A percentile compares a stretch with the other conserved stretches of the same genome.
phyloP scores from a whole-genome alignment of 2,113 vertebrate genomes.

The Phocoena sinus region DNA sequence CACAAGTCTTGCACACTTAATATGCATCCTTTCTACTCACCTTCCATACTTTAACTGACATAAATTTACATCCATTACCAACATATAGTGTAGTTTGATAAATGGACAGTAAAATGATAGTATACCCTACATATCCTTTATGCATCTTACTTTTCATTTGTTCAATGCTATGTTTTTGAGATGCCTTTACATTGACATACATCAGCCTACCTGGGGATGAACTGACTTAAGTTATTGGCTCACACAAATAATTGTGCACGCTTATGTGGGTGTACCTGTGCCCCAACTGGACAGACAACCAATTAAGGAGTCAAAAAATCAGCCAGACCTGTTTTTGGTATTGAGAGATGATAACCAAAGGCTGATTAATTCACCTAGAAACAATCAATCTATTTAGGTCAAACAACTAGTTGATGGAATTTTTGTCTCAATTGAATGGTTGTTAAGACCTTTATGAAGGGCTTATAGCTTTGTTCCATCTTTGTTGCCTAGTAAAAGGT shows the following conservation, averaged over 20 bases:
- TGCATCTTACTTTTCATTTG: background rate
- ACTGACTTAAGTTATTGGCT: background rate
- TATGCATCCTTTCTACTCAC: background rate
- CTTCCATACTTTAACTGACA: background rate
- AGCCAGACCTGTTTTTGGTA: background rate
- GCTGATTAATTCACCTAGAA: slow-evolving; percentile 43
- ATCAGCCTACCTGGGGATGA: background rate
- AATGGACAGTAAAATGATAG: background rate
- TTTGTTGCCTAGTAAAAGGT: slow-evolving; percentile 56
- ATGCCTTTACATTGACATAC: background rate
- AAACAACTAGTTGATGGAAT: slow-evolving; percentile 38
- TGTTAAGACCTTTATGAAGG: slow-evolving; percentile 55
- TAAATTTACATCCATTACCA: background rate
- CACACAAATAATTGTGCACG: background rate
- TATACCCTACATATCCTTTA: background rate
- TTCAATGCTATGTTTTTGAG: background rate
- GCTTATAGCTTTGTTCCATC: slow-evolving; percentile 1
- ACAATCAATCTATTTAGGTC: slow-evolving; percentile 46
- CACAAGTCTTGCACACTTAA: background rate
- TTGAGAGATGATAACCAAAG: background rate
- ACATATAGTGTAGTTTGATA: background rate
- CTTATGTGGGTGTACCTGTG: background rate
- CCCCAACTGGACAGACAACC: background rate
- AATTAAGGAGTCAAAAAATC: slow-evolving; percentile 3
- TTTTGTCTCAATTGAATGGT: slow-evolving; percentile 55